Conservation (phyloP, 1,140 invertebrate species). For the Druon quercuslanigerum region DNA sequence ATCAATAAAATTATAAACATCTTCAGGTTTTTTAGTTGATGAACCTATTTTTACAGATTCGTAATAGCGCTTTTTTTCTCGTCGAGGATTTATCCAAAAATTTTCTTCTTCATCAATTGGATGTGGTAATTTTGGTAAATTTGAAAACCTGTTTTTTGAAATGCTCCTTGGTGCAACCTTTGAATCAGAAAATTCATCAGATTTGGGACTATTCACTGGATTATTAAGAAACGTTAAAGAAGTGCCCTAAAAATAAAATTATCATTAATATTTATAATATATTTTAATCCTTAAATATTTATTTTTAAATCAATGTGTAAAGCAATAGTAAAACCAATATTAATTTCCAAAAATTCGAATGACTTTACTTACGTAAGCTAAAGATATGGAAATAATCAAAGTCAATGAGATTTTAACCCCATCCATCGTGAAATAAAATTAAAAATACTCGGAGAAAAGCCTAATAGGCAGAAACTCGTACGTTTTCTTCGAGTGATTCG, state of each 20-base stretch:
- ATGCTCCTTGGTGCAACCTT: background rate
- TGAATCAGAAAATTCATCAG: background rate
- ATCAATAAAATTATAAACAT: background rate
- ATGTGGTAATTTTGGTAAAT: background rate
- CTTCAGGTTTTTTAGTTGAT: background rate
- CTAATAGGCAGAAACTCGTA: background rate
- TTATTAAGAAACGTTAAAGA: too few relatives aligned
- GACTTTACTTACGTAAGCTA: slow-evolving; percentile 1
- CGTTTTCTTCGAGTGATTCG: background rate
- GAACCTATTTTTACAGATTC: background rate
- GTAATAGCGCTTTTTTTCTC: background rate
- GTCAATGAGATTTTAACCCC: background rate
- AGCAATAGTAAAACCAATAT: too few relatives aligned
- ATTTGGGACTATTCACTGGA: too few relatives aligned
- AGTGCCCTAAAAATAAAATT: background rate
- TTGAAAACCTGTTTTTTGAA: background rate
- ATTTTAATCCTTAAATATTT: too few relatives aligned
- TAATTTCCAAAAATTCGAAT: background rate
- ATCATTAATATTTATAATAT: background rate
- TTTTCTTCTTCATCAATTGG: background rate
- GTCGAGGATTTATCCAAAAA: background rate
- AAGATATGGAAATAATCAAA: background rate
- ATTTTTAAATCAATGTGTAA: too few relatives aligned
- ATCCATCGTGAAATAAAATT: background rate
- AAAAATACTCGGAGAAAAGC: background rate